These are phyloP conservation scores for Carcharodon carcharias DNA, from an alignment of 2,797 vertebrate genomes.

Conservation along the genomic window DNA sequence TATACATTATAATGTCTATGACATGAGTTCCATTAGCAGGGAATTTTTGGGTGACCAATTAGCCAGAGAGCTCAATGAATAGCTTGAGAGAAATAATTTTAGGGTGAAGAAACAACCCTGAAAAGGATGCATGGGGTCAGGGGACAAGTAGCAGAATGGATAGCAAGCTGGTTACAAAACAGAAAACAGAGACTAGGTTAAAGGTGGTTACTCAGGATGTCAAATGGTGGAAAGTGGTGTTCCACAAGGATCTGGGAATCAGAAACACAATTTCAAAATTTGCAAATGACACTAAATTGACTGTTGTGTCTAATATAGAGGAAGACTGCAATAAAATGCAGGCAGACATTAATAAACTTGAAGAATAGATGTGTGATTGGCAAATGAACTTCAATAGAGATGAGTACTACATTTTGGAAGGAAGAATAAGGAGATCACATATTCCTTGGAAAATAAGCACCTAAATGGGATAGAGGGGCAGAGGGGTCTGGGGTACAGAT, in stretches of 20 bases:
- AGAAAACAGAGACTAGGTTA: not conserved
- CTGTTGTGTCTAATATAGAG: not conserved
- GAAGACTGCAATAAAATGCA: not conserved
- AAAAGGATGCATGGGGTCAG: too few species aligned
- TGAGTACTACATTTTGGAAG: not conserved
- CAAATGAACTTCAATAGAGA: not conserved
- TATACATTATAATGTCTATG: too few species aligned
- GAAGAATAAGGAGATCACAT: not conserved
- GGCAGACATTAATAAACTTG: not conserved
- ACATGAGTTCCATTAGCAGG: too few species aligned
- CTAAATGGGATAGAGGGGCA: too few species aligned
- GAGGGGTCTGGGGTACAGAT: too few species aligned
- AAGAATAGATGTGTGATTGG: not conserved
- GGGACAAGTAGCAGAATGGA: too few species aligned
- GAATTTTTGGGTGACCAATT: too few species aligned
- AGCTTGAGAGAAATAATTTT: too few species aligned
- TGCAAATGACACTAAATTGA: not conserved
- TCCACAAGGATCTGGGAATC: not conserved
- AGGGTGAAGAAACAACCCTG: too few species aligned
- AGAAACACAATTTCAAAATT: not conserved
- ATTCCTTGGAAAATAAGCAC: not conserved
- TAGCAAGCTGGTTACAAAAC: too few species aligned
- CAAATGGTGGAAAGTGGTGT: not conserved
- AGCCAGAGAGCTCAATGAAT: too few species aligned
- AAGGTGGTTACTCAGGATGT: not conserved